phyloP scores from a whole-genome alignment of 2,113 vertebrate species.

The Rhodinocichla rosea region DNA sequence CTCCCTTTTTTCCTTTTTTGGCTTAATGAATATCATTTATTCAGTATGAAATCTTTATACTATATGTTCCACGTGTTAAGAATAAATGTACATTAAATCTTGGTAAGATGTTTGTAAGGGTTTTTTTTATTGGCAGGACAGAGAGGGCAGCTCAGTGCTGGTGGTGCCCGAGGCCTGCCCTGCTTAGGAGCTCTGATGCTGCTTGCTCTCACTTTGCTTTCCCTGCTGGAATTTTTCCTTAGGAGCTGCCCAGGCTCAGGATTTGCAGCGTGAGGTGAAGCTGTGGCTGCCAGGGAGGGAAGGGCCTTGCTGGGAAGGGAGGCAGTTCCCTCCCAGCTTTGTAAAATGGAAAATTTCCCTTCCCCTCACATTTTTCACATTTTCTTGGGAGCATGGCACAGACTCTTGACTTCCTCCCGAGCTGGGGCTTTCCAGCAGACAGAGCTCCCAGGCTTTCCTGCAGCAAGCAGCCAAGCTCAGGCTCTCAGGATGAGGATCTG shows the following conservation, averaged over 20 bases:
- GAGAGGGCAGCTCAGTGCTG: not conserved
- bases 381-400: not conserved
- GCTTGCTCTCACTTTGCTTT: not conserved
- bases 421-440: not conserved
- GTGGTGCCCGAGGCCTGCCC: not conserved
- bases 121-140: slow-evolving; percentile 75
- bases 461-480: not conserved
- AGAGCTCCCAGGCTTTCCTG: not conserved
- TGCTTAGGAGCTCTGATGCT: not conserved
- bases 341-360: not conserved
- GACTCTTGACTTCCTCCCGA: not conserved
- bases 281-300: not conserved
- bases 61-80: slow-evolving; percentile 99
- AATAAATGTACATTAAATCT: slow-evolving; percentile 99
- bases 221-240: not conserved
- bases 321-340: not conserved
- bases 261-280: not conserved
- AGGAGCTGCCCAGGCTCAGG: not conserved
- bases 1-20: slow-evolving; percentile 97
- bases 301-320: not conserved
- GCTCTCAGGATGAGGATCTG: not conserved
- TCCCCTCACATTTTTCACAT: not conserved
- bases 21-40: slow-evolving; percentile 99
- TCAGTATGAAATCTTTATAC: slow-evolving; percentile 99
- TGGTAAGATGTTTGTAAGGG: slow-evolving; percentile 98